These are phyloP conservation scores for Pyrochroa serraticornis DNA, from an alignment of 2,888 invertebrate genomes.

Conservation along the genomic window DNA sequence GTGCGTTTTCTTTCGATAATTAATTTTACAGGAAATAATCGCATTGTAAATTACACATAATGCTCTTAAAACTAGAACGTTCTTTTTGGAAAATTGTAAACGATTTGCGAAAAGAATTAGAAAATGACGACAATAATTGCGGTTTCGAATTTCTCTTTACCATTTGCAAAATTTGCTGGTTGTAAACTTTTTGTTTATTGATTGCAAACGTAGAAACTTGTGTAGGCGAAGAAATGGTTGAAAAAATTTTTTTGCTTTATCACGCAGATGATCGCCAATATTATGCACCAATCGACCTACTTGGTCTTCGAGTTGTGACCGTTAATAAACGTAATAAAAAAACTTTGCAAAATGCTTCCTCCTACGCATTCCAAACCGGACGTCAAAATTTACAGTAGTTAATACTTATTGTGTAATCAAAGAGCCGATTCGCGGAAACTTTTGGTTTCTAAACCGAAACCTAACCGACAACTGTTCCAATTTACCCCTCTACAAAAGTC, in stretches of 20 bases:
- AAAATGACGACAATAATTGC: not conserved
- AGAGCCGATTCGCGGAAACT: slow-evolving; percentile 34
- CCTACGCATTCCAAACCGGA: too few relatives aligned
- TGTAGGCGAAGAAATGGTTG: too few relatives aligned
- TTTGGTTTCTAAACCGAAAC: slow-evolving; percentile 42
- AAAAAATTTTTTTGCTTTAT: not conserved
- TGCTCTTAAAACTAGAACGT: too few relatives aligned
- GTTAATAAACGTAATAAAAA: not conserved
- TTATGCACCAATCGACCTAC: slow-evolving; percentile 8
- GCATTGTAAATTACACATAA: too few relatives aligned
- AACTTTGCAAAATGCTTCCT: not conserved
- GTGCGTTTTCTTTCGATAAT: slow-evolving; percentile 17
- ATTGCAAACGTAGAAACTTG: too few relatives aligned
- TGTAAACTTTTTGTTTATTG: too few relatives aligned
- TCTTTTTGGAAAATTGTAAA: not conserved
- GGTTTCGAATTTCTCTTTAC: not conserved
- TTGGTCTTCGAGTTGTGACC: not conserved
- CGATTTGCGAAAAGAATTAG: not conserved
- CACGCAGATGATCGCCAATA: slow-evolving; percentile 4
- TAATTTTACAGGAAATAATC: slow-evolving; percentile 18
- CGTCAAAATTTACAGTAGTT: slow-evolving; percentile 14
- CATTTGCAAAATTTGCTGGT: not conserved
- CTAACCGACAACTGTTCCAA: slow-evolving; percentile 19
- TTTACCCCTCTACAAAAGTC: slow-evolving; percentile 1
- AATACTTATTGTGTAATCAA: slow-evolving; percentile 28